Evolutionary conservation across 2,888 invertebrate genomes (phyloP).

Genomic region (Drosophila kuntzei): DNA sequence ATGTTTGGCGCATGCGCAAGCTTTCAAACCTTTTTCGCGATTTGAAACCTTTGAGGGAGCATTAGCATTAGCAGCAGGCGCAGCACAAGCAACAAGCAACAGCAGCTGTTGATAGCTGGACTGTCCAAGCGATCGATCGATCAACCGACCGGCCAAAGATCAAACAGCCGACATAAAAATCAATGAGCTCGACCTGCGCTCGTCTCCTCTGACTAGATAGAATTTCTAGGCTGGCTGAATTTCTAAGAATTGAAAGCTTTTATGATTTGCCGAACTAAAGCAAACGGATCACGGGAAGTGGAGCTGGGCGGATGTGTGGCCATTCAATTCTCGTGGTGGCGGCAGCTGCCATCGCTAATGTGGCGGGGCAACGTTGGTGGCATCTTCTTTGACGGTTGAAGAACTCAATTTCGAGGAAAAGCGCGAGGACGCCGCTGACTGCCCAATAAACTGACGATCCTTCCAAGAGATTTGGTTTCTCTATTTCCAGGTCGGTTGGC

Average conservation of each 20-base stretch:
- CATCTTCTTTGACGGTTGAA: constrained; percentile 43
- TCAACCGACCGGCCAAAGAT: constrained; percentile 68
- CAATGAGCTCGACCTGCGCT: constrained; percentile 69
- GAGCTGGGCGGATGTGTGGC: constrained; percentile 65
- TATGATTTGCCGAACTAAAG: constrained; percentile 69
- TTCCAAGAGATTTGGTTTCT: constrained; percentile 17
- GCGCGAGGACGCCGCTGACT: constrained; percentile 55
- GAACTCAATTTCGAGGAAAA: constrained; percentile 66
- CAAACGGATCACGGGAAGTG: constrained; percentile 57
- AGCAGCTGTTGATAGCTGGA: constrained; percentile 49
- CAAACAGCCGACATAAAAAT: constrained; percentile 73
- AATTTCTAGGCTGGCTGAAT: constrained; percentile 74
- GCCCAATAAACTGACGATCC: constrained; percentile 26
- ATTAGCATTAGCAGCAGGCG: constrained; percentile 20
- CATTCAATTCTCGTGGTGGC: constrained; percentile 30
- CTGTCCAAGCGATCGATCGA: constrained; percentile 28
- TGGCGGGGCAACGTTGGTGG: constrained; percentile 66
- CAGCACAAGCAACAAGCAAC: constrained; percentile 33
- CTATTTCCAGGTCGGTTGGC: not conserved
- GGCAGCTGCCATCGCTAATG: constrained; percentile 63
- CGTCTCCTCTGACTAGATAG: constrained; percentile 69
- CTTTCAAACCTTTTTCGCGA: constrained; percentile 81
- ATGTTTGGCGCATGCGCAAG: constrained; percentile 77
- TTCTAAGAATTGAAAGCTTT: constrained; percentile 76
- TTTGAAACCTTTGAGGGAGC: constrained; percentile 63